A percentile compares a stretch with the other conserved stretches of the same genome.
Evolutionary conservation across 2,113 vertebrate genomes (phyloP).

Genomic region (Pelvicachromis taeniatus): DNA sequence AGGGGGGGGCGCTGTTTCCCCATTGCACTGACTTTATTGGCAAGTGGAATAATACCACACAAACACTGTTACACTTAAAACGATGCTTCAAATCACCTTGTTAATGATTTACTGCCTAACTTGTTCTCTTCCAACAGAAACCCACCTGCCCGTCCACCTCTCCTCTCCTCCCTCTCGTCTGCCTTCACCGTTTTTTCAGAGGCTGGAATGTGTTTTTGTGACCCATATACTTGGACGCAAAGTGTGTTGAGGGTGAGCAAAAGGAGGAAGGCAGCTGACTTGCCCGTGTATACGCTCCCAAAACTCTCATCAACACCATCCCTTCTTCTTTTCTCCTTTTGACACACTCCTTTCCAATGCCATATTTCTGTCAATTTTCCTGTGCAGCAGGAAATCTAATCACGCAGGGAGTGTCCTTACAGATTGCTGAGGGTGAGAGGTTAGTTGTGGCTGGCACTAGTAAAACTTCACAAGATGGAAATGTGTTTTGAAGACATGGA

Average conservation of each 20-base stretch:
- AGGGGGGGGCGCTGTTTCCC: no score
- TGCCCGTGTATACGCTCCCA: not conserved
- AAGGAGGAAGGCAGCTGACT: not conserved
- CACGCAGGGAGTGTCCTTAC: slow-evolving; percentile 33
- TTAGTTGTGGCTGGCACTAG: slow-evolving; percentile 12
- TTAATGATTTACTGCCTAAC: not conserved
- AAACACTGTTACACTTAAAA: no score
- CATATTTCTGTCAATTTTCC: slow-evolving; percentile 1
- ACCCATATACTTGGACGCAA: slow-evolving; percentile 20
- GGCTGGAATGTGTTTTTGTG: slow-evolving; percentile 47
- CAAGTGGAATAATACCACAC: no score
- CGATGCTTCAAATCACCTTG: not conserved
- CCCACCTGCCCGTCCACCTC: not conserved
- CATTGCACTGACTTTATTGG: no score
- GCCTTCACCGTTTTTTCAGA: not conserved
- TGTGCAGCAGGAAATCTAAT: slow-evolving; percentile 51
- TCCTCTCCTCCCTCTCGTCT: not conserved
- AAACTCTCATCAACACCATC: not conserved
- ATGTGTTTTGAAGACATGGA: not conserved
- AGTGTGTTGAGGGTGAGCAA: not conserved
- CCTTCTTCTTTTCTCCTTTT: not conserved
- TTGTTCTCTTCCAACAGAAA: not conserved
- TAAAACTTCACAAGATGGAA: not conserved
- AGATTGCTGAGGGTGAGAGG: slow-evolving; percentile 20
- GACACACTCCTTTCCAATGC: not conserved